Conservation (phyloP, 2,113 vertebrate species). For the Acanthochromis polyacanthus region DNA sequence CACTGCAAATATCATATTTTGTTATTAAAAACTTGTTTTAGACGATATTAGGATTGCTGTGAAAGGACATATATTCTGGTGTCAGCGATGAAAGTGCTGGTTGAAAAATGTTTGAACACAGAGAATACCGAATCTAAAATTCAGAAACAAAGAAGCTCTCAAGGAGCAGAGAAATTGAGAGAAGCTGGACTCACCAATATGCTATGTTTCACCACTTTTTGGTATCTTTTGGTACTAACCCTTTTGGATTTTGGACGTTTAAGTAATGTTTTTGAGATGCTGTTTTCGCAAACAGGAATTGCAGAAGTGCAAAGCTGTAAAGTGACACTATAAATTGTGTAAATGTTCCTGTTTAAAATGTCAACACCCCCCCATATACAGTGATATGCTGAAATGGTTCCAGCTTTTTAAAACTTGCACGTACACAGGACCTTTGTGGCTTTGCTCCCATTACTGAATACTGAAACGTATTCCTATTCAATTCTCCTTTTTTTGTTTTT, state of each 20-base stretch:
- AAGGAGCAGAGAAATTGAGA: neutral
- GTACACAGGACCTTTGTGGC: accelerated
- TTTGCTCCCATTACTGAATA: neutral
- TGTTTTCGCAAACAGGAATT: no score
- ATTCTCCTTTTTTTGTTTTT: conserved; percentile 12
- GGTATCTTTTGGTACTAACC: neutral
- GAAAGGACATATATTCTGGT: no score
- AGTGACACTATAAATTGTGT: no score
- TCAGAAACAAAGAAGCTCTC: no score
- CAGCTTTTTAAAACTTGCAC: neutral
- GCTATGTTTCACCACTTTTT: neutral
- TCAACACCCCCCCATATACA: neutral
- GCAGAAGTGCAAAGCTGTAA: no score
- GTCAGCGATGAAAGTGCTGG: no score
- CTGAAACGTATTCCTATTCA: neutral
- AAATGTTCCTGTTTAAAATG: neutral
- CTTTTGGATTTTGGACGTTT: neutral
- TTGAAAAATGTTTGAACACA: no score
- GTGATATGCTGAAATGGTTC: neutral
- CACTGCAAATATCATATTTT: no score
- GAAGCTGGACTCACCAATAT: neutral
- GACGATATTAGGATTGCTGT: no score
- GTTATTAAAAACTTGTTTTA: no score
- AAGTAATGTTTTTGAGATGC: no score
- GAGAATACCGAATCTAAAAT: no score